A percentile compares a stretch with the other conserved stretches of the same genome.
These are phyloP conservation scores for Formica selysi DNA, from an alignment of 1,140 invertebrate species.

Conservation along the genomic window DNA sequence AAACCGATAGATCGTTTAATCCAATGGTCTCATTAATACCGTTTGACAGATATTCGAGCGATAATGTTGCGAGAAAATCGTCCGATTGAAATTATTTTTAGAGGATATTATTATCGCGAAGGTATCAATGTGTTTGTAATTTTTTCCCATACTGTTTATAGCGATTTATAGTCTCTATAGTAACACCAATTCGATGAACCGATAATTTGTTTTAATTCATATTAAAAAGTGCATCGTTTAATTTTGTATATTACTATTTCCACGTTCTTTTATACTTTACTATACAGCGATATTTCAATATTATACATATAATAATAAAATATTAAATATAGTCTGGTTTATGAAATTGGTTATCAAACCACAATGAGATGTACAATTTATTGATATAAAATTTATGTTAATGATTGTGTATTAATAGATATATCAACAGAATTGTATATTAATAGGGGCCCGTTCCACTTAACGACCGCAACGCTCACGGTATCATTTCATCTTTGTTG, in stretches of 20 bases:
- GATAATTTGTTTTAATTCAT: conserved; percentile 4
- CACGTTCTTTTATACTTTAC: background rate
- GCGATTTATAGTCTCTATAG: background rate
- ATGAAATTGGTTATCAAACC: conserved; percentile 14
- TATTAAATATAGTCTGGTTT: conserved; percentile 1
- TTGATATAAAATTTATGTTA: conserved; percentile 21
- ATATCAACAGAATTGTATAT: background rate
- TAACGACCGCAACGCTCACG: no score
- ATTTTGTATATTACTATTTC: background rate
- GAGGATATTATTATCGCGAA: background rate
- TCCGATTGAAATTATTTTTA: conserved; percentile 11
- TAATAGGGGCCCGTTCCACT: no score
- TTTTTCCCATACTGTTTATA: background rate
- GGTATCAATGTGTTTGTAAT: background rate
- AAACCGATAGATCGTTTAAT: conserved; percentile 23
- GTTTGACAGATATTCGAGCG: background rate
- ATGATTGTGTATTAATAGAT: background rate
- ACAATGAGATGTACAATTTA: background rate
- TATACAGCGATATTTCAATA: background rate
- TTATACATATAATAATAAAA: no score
- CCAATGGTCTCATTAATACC: background rate
- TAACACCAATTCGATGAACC: background rate
- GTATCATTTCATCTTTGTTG: no score
- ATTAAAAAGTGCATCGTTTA: background rate
- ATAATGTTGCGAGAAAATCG: background rate